Base-by-base conservation (phyloP, 2,888 invertebrate genomes). In the Clepsis dumicolana region DNA sequence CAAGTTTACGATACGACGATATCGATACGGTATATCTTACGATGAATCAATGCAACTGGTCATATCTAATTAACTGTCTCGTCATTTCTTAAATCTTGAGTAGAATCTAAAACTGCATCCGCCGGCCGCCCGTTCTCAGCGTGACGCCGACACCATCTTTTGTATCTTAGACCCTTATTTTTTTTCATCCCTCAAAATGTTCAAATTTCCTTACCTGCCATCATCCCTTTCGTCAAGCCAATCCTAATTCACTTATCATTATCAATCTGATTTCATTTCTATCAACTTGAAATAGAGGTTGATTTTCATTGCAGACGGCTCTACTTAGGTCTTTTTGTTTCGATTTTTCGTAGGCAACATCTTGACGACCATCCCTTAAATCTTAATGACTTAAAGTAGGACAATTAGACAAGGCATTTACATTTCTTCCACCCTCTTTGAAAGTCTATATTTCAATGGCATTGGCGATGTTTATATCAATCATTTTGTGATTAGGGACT, bases 161-260 rank as follows among this genome's bases (percentile, higher is more conserved):
- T 91, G 91, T 93, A 86, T 89, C 86, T 86, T 83, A 87, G 89
- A 91, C 91, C 93, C 92, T 90, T 86, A 82, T 85, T 93, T 93
- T 91, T 93, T 92, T 81, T 83, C 89, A 90, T 90, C 93, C 93
- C 91, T 91, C 84, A 86, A 85, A 91, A 88, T 86, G 91, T 93
- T 93, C 86, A 84, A 91, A 92, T 92, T 92, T 91, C 90, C 90
- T 84, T 93, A 93, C 93, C 93, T 93, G 93, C 89, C 80, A 74
- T 71, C 79, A 80, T 79, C 81, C 81, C 76, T 80, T 73, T 70
- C 12, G 27, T 60, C 38, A 5, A 48, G 25, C 32, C 16, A 14
- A 41, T 71, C 76, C 1, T 77, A 88, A 64, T 70, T 77, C 74
- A 60, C 18, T 21, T 18, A 53, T 8, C 0, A 0, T 4, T 12